phyloP scores from a whole-genome alignment of 2,888 invertebrate species.

The Leptopilina myrica region DNA sequence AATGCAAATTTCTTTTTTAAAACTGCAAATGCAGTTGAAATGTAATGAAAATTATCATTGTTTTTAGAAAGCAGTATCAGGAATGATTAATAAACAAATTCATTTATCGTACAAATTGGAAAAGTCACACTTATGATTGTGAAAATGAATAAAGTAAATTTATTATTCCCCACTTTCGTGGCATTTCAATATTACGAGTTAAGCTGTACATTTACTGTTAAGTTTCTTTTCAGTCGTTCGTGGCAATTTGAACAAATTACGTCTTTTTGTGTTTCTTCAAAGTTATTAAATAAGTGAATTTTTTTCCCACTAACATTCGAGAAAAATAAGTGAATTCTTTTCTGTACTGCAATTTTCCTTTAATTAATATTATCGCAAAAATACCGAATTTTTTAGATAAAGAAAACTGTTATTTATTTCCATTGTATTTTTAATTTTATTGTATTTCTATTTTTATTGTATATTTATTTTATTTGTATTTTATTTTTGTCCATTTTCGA shows the following conservation, averaged over 20 bases:
- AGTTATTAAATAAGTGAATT: background rate
- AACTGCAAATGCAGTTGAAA: no score
- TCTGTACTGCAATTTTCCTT: background rate
- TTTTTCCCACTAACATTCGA: background rate
- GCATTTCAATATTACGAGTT: conserved; percentile 7
- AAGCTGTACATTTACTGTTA: conserved; percentile 3
- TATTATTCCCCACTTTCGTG: conserved; percentile 5
- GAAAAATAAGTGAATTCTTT: no score
- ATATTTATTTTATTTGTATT: no score
- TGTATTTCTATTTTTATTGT: no score
- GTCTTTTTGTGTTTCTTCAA: background rate
- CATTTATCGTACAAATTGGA: no score
- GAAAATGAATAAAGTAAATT: background rate
- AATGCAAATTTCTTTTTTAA: no score
- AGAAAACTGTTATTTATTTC: no score
- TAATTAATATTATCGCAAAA: background rate
- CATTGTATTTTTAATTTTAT: no score
- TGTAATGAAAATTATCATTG: no score
- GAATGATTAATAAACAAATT: no score
- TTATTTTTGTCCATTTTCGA: no score
- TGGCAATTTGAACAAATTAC: conserved; percentile 18
- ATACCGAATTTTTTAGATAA: background rate
- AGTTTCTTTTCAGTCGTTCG: conserved; percentile 27
- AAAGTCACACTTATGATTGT: background rate
- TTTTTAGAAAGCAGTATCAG: no score